These are phyloP conservation scores for Nephrotoma guestfalica DNA, from an alignment of 2,888 invertebrate genomes.

Conservation along the genomic window DNA sequence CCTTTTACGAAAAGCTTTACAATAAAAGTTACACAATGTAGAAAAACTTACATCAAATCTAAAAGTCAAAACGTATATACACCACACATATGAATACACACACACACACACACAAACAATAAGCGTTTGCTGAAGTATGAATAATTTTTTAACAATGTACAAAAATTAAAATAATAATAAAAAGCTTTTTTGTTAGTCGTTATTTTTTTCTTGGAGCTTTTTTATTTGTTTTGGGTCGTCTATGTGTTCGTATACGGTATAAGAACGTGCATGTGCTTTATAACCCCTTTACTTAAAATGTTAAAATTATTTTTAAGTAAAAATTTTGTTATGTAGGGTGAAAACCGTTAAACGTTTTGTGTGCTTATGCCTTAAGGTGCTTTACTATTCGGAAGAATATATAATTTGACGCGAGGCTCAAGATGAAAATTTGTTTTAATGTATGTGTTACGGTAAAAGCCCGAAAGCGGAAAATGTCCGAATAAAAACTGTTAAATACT, in stretches of 20 bases:
- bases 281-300: not conserved
- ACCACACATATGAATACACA: not conserved
- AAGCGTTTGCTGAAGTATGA: not conserved
- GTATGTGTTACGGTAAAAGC: not conserved
- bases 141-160: not conserved
- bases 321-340: not conserved
- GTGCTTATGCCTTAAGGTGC: not conserved
- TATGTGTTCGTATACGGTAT: not conserved
- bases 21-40: not conserved
- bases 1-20: not conserved
- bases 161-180: not conserved
- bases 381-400: not conserved
- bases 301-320: not conserved
- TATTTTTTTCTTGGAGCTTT: not conserved
- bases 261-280: not conserved
- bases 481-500: too few species aligned
- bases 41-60: not conserved
- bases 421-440: not conserved
- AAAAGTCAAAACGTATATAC: not conserved
- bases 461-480: too few species aligned
- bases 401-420: not conserved
- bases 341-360: not conserved
- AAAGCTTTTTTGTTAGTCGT: not conserved
- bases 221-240: not conserved
- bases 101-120: not conserved